A percentile compares a stretch with the other conserved stretches of the same genome.
Evolutionary conservation across 2,888 invertebrate species (phyloP).

Genomic region (Danaus chrysippus): DNA sequence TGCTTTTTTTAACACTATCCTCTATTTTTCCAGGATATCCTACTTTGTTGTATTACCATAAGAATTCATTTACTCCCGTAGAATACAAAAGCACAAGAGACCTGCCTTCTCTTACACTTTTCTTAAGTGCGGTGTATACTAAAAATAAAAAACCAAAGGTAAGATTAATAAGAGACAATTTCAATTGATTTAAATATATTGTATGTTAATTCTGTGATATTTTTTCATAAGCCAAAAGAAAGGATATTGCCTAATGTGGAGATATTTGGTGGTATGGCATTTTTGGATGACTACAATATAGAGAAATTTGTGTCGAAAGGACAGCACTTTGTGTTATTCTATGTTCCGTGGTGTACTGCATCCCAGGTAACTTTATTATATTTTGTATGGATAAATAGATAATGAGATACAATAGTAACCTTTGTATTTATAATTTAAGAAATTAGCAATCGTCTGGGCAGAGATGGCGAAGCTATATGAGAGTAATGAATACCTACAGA

Average conservation of each 20-base stretch:
- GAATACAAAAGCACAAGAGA: slow-evolving; percentile 90
- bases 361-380: slow-evolving; percentile 81
- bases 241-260: slow-evolving; percentile 69
- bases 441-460: slow-evolving; percentile 91
- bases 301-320: slow-evolving; percentile 85
- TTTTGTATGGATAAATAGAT: not conserved
- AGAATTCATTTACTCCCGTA: slow-evolving; percentile 81
- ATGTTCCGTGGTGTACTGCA: slow-evolving; percentile 94
- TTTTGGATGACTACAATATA: slow-evolving; percentile 87
- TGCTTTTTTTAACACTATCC: not conserved
- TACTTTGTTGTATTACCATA: slow-evolving; percentile 86
- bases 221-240: slow-evolving; percentile 41
- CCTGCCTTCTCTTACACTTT: slow-evolving; percentile 85
- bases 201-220: slow-evolving; percentile 13
- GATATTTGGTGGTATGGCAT: slow-evolving; percentile 81
- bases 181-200: slow-evolving; percentile 7
- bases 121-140: slow-evolving; percentile 83
- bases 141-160: slow-evolving; percentile 47
- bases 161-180: slow-evolving; percentile 9
- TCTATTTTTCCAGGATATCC: slow-evolving; percentile 77
- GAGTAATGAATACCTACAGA: slow-evolving; percentile 82
- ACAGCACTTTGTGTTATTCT: slow-evolving; percentile 93
- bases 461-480: slow-evolving; percentile 85
- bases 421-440: slow-evolving; percentile 62
- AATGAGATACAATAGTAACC: not conserved